Evolutionary conservation across 2,888 invertebrate species (phyloP).

Genomic region (Sarcophaga subvicina): DNA sequence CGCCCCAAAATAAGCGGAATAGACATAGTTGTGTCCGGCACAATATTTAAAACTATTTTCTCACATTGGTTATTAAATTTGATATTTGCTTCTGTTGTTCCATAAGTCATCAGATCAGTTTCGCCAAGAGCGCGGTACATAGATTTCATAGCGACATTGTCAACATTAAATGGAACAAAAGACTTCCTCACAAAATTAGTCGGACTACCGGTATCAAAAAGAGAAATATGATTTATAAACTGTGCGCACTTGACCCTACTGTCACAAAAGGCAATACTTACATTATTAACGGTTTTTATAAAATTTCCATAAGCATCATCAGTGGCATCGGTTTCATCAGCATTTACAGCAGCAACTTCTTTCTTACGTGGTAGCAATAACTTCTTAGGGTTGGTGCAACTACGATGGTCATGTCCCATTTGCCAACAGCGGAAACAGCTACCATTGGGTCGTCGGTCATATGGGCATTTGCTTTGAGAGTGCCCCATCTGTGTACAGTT

Average conservation of each 20-base stretch:
- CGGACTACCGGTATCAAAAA: slow-evolving; percentile 60
- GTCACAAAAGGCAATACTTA: slow-evolving; percentile 41
- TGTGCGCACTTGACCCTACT: slow-evolving; percentile 32
- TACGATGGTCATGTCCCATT: slow-evolving; percentile 55
- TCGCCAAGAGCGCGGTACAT: slow-evolving; percentile 17
- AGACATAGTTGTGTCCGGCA: slow-evolving; percentile 45
- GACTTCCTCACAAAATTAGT: slow-evolving; percentile 46
- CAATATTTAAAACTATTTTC: slow-evolving; percentile 27
- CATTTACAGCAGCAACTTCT: slow-evolving; percentile 10
- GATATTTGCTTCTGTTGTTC: slow-evolving; percentile 41
- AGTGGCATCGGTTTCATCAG: neutral
- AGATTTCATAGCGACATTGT: slow-evolving; percentile 12
- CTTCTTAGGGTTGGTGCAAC: slow-evolving; percentile 56
- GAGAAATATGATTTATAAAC: slow-evolving; percentile 53
- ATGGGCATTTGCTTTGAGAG: slow-evolving; percentile 57
- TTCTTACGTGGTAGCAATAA: neutral
- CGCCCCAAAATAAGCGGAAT: slow-evolving; percentile 46
- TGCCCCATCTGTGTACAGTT: slow-evolving; percentile 22
- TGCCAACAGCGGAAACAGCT: slow-evolving; percentile 57
- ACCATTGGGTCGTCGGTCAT: slow-evolving; percentile 41
- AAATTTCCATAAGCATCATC: slow-evolving; percentile 9
- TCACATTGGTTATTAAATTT: slow-evolving; percentile 45
- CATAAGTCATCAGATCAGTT: slow-evolving; percentile 28
- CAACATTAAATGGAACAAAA: slow-evolving; percentile 38
- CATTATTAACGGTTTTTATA: slow-evolving; percentile 47